A percentile compares a stretch with the other conserved stretches of the same genome.
phyloP scores from a whole-genome alignment of 1,140 invertebrate genomes.

The Drosophila nikananu region DNA sequence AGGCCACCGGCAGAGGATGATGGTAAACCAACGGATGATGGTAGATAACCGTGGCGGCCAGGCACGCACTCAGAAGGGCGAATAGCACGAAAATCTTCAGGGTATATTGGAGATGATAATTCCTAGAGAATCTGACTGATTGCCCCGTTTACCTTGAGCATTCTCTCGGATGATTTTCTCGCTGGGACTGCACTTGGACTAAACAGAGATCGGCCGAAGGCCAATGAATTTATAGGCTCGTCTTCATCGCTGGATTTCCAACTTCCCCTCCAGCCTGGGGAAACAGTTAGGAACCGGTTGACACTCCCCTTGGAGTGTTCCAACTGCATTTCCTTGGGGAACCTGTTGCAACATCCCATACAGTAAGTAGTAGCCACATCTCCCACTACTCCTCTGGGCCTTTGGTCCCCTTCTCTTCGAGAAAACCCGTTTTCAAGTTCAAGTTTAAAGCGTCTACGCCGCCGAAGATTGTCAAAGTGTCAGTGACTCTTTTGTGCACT shows the following conservation, averaged over 20 bases:
- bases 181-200: constrained; percentile 50
- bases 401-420: constrained; percentile 17
- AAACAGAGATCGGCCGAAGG: constrained; percentile 25
- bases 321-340: constrained; percentile 49
- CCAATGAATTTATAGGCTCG: constrained; percentile 40
- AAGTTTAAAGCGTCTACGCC: constrained; percentile 67
- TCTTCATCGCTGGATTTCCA: constrained; percentile 9
- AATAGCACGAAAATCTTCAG: constrained; percentile 14
- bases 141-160: constrained; percentile 44
- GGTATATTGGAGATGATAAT: constrained; percentile 8
- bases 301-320: constrained; percentile 24
- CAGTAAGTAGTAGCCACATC: constrained; percentile 15
- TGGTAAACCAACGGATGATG: constrained; percentile 65
- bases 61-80: constrained; percentile 12
- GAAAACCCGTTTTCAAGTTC: constrained; percentile 83
- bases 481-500: constrained; percentile 77
- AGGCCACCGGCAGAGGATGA: constrained; percentile 30
- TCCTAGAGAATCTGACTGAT: neutral
- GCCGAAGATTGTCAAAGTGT: constrained; percentile 62
- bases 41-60: constrained; percentile 62
- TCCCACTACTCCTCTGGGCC: constrained; percentile 34
- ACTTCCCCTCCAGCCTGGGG: neutral
- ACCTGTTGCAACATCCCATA: constrained; percentile 64
- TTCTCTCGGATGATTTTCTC: constrained; percentile 39
- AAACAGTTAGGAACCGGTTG: constrained; percentile 50